Evolutionary conservation across 2,888 invertebrate species (phyloP), one percentile per base, ranked within the genome.

Genomic region (Sarcophaga rosellei): DNA sequence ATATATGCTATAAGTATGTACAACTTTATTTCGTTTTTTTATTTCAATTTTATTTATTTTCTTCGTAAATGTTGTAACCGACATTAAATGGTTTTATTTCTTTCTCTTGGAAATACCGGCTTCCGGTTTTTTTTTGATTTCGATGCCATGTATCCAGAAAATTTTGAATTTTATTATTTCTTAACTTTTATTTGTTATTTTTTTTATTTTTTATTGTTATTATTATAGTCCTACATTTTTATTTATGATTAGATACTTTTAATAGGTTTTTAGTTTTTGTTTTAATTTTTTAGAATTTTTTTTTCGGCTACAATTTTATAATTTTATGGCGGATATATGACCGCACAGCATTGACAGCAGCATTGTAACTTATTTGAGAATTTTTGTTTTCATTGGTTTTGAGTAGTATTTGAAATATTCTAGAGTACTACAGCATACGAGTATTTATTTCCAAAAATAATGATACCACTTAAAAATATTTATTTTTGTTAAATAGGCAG

Each of bases 61-160:
- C 65, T 66, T 66, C 35, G 65, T 66, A 66, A 66, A 44, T n/a
- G n/a, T 15, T 66, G 17, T 66, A 66, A 66, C n/a, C 65, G n/a
- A 66, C 11, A 66, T 66, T 12, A 66, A 66, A 66, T 66, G 35
- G 65, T 66, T 66, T 66, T 44, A 35, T 66, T 66, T 66, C 65
- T n/a, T 35, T 66, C 35, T 66, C 65, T 66, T 66, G 35, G 44
- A 35, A 66, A 66, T 3, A 44, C 10, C 4, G 35, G 65, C 35
- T 66, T 66, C 35, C 25, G 65, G 65, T 66, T 66, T 65, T 35
- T 65, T 15, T 47, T 53, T 53, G 4, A 15, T 15, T 53, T 53
- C 17, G 17, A 17, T 53, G 53, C 53, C 15, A 5, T 53, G 4
- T 4, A 17, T 15, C 4, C 3, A 4, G 5, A 4, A 53, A 15